Percentiles rank a stretch among this genome's conserved stretches.
phyloP scores from a whole-genome alignment of 2,113 vertebrate species.

The Geococcyx californianus region DNA sequence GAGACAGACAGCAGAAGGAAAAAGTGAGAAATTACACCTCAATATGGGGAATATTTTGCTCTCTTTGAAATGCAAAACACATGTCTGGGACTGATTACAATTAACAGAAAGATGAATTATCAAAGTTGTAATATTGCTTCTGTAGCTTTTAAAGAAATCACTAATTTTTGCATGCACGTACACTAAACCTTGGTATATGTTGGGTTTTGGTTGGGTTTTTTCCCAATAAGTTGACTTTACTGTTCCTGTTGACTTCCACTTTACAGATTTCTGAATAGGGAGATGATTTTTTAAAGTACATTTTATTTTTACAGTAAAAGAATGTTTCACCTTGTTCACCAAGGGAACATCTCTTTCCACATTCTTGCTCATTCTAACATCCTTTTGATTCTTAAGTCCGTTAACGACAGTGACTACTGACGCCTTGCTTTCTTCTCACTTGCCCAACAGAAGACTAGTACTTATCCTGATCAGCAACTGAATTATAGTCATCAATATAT shows the following conservation, averaged over 20 bases:
- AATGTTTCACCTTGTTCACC: neutral
- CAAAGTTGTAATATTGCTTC: neutral
- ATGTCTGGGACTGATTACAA: neutral
- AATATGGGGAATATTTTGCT: neutral
- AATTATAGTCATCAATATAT: neutral
- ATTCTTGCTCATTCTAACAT: neutral
- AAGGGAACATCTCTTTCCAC: neutral
- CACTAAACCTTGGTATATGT: neutral
- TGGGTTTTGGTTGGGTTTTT: neutral
- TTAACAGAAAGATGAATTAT: neutral
- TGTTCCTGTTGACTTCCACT: neutral
- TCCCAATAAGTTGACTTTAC: neutral
- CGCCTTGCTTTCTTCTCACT: neutral
- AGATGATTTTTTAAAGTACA: neutral
- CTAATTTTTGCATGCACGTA: neutral
- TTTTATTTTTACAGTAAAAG: neutral
- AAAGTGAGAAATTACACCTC: neutral
- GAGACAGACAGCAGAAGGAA: neutral
- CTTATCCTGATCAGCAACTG: neutral
- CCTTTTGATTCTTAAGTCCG: neutral
- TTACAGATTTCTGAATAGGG: neutral
- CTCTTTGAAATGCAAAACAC: neutral
- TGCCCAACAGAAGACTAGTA: neutral
- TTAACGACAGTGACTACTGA: neutral
- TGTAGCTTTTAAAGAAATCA: neutral